Percentiles rank a stretch among this genome's conserved stretches.
Evolutionary conservation across 2,888 invertebrate species (phyloP).

Genomic region (Troides aeacus): DNA sequence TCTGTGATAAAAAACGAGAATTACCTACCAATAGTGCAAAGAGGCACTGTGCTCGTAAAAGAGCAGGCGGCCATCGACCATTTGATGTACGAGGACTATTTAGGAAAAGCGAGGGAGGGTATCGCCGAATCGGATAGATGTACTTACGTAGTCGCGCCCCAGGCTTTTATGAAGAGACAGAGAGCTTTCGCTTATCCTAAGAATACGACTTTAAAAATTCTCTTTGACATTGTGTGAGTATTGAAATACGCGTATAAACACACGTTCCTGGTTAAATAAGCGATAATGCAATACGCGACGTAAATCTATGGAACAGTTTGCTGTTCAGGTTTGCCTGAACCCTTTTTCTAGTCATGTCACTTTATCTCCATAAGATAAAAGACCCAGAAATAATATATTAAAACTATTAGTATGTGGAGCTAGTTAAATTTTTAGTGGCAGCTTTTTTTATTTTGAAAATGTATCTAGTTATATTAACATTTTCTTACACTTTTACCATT

Average conservation of each 20-base stretch:
- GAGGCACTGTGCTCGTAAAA: conserved; percentile 77
- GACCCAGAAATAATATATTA: too few species aligned
- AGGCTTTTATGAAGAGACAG: conserved; percentile 82
- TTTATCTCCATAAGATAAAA: too few species aligned
- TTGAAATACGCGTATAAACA: background rate
- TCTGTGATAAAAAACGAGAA: conserved; percentile 47
- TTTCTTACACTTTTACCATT: background rate
- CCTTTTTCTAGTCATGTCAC: too few species aligned
- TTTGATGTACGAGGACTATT: conserved; percentile 85
- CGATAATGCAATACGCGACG: too few species aligned
- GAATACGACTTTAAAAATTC: conserved; percentile 77
- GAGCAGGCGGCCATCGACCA: conserved; percentile 85
- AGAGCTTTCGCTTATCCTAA: conserved; percentile 87
- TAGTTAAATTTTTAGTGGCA: too few species aligned
- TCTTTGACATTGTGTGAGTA: conserved; percentile 86
- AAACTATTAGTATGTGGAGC: too few species aligned
- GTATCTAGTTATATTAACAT: background rate
- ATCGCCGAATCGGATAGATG: conserved; percentile 83
- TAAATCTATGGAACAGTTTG: too few species aligned
- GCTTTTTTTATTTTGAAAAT: background rate
- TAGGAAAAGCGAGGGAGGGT: conserved; percentile 78
- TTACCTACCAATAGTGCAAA: conserved; percentile 54
- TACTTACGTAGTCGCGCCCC: conserved; percentile 87
- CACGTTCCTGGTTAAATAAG: background rate
- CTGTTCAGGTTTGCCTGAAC: too few species aligned